Evolutionary conservation across 2,888 invertebrate species (phyloP).

Genomic region (Microplitis manilae): DNA sequence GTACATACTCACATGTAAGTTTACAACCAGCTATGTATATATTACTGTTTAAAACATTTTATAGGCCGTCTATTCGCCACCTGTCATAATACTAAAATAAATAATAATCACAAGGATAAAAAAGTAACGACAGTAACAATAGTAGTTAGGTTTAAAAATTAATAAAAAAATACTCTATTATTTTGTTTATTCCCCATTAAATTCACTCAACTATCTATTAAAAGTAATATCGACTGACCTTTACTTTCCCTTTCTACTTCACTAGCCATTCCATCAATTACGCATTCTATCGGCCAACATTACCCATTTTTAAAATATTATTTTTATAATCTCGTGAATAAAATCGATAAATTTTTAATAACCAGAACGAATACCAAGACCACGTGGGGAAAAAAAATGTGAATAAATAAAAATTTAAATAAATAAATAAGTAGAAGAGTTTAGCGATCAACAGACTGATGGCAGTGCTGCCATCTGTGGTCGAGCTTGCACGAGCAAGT

Average conservation of each 20-base stretch:
- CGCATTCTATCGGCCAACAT: background rate
- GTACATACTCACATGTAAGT: background rate
- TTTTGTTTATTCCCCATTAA: background rate
- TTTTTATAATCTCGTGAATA: background rate
- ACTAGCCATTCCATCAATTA: background rate
- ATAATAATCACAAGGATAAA: background rate
- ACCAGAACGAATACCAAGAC: background rate
- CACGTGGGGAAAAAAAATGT: background rate
- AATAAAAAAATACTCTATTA: background rate
- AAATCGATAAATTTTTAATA: background rate
- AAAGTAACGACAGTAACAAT: background rate
- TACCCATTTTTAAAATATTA: background rate
- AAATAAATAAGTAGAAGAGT: conserved; percentile 15
- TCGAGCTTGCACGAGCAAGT: conserved; percentile 64
- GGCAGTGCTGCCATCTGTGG: conserved; percentile 71
- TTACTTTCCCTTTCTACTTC: conserved; percentile 7
- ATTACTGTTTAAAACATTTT: background rate
- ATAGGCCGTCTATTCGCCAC: conserved; percentile 27
- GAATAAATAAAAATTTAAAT: background rate
- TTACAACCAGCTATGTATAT: background rate
- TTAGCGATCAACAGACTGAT: conserved; percentile 33
- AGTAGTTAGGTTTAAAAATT: background rate
- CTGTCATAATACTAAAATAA: conserved; percentile 34
- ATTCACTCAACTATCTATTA: background rate
- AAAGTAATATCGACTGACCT: conserved; percentile 3